These are phyloP conservation scores for Nebria salina DNA, from an alignment of 2,888 invertebrate species.

Conservation along the genomic window DNA sequence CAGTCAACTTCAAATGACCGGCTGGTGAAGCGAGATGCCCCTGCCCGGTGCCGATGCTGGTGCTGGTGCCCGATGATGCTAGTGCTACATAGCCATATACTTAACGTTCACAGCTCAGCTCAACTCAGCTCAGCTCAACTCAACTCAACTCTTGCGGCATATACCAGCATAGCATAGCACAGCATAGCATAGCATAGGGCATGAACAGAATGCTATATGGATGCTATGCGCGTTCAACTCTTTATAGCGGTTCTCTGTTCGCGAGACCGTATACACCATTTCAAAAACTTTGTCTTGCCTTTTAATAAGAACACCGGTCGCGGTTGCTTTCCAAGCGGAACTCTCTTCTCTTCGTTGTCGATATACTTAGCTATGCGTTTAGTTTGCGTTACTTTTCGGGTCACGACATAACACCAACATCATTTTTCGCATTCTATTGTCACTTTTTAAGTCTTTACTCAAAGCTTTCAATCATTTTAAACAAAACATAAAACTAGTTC, in stretches of 20 bases:
- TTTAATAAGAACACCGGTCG: constrained; percentile 1
- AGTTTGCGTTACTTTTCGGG: background rate
- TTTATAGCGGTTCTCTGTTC: constrained; percentile 1
- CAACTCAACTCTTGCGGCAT: background rate
- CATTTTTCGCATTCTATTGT: background rate
- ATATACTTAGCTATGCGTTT: background rate
- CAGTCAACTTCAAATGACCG: background rate
- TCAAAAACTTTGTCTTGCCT: constrained; percentile 1
- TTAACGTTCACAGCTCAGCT: constrained; percentile 1
- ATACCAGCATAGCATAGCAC: background rate
- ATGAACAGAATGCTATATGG: background rate
- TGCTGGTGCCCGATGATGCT: background rate
- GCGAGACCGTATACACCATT: constrained; percentile 1
- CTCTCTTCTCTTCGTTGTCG: background rate
- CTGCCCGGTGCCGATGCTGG: background rate
- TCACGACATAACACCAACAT: background rate
- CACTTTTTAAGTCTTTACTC: background rate
- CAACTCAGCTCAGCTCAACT: background rate
- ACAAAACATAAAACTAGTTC: too few relatives aligned
- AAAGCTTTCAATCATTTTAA: too few relatives aligned
- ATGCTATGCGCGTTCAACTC: constrained; percentile 1
- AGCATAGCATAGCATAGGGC: background rate
- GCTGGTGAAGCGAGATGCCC: background rate
- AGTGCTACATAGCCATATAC: background rate
- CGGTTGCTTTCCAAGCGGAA: background rate